phyloP scores from a whole-genome alignment of 2,888 invertebrate species.

The Acleris emargana region DNA sequence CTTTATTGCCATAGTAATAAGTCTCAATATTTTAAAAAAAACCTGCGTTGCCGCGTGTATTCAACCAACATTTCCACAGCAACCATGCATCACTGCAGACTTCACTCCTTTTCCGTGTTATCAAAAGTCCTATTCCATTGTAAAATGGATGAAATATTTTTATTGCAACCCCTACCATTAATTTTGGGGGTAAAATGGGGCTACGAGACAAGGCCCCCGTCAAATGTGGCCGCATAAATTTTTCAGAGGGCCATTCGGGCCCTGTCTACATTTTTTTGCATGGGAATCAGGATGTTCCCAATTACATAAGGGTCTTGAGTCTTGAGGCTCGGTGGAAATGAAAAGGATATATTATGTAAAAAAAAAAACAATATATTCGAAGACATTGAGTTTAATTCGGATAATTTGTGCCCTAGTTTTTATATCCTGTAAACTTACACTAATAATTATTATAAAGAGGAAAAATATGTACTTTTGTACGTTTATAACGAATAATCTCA shows the following conservation, averaged over 20 bases:
- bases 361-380: too few species aligned
- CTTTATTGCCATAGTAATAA: too few species aligned
- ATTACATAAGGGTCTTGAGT: constrained; percentile 62
- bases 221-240: constrained; percentile 67
- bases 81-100: constrained; percentile 29
- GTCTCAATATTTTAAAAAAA: too few species aligned
- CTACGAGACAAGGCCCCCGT: constrained; percentile 52
- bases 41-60: not conserved
- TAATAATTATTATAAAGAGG: too few species aligned
- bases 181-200: constrained; percentile 54
- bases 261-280: constrained; percentile 66
- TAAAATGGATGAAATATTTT: constrained; percentile 48
- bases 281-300: constrained; percentile 66
- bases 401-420: too few species aligned
- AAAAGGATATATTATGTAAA: constrained; percentile 16
- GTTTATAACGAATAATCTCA: too few species aligned
- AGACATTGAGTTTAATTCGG: too few species aligned
- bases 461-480: too few species aligned
- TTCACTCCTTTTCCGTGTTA: constrained; percentile 37
- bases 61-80: constrained; percentile 10
- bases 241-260: constrained; percentile 64
- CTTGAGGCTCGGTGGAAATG: constrained; percentile 47
- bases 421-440: too few species aligned
- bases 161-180: constrained; percentile 52
- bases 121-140: constrained; percentile 35